Base-by-base conservation (phyloP, 1,140 invertebrate species). In the Telenomus remus region DNA sequence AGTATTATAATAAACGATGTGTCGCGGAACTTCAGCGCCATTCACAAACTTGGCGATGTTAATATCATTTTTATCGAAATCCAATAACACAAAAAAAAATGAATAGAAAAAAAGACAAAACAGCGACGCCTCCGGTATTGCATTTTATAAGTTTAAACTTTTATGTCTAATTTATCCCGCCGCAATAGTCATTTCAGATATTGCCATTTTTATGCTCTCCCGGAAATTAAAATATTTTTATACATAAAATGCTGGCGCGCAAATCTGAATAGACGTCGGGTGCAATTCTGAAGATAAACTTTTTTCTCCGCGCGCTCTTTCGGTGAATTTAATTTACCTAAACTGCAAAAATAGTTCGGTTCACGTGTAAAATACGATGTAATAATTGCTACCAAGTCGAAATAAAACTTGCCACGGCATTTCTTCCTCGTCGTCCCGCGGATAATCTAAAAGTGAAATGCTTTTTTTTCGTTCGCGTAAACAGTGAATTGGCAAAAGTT, bases 101-200 rank as follows among this genome's bases (percentile, higher is more conserved):
- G n/a, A 27, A 27, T 27, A n/a, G 9, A 11, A 39, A 39, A 11
- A 39, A 39, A 39, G 9, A 39, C 9, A 11, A 39, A n/a, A 39
- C 37, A 39, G 9, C 37, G 37, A n/a, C 19, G 19, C 19, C 19
- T 27, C n/a, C 37, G n/a, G 9, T 39, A 39, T n/a, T 39, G 37
- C n/a, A 39, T 39, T 39, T 39, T 39, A 39, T 39, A 39, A 39
- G n/a, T n/a, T 39, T 39, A 39, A n/a, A 39, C 9, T 39, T 39
- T 39, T 39, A 10, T 39, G 37, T 39, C 37, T 39, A 39, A 39
- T 39, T 39, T n/a, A 39, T 39, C 9, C 37, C n/a, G n/a, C 9
- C n/a, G 9, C 9, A n/a, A 39, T 39, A 39, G 9, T 39, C 37
- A 39, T 39, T 39, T 11, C 37, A 39, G 37, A 39, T 39, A 39